Percentiles rank a stretch among this genome's conserved stretches.
phyloP scores from a whole-genome alignment of 2,888 invertebrate genomes.

The Syritta pipiens region DNA sequence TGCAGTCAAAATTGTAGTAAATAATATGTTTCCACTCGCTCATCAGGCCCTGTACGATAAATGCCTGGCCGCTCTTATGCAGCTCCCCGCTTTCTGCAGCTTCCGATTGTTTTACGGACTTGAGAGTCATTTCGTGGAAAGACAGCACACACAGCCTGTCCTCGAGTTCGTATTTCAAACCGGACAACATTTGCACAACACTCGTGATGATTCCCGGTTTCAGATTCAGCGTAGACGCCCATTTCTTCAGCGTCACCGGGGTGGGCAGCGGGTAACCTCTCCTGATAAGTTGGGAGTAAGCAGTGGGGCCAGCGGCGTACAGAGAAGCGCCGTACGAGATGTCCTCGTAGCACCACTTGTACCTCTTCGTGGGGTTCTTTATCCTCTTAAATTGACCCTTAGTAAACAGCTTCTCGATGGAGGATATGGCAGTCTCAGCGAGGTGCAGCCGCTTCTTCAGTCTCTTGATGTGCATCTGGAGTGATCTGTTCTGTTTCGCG shows the following conservation, averaged over 20 bases:
- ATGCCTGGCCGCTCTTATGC: neutral
- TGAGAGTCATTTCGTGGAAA: constrained; percentile 28
- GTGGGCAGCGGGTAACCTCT: constrained; percentile 14
- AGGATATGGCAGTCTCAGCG: constrained; percentile 2
- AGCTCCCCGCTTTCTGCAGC: neutral
- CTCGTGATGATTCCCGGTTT: constrained; percentile 13
- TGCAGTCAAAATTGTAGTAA: constrained; percentile 23
- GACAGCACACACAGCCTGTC: constrained; percentile 33
- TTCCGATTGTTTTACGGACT: neutral
- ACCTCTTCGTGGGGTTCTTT: constrained; percentile 7
- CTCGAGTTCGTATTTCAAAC: neutral
- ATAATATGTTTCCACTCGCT: constrained; percentile 29
- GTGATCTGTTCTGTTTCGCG: neutral
- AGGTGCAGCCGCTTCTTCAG: neutral
- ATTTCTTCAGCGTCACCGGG: constrained; percentile 2
- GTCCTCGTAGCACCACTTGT: constrained; percentile 38
- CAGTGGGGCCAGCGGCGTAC: constrained; percentile 17
- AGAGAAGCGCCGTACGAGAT: constrained; percentile 22
- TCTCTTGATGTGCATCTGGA: neutral
- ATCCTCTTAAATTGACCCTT: constrained; percentile 18
- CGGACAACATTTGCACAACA: neutral
- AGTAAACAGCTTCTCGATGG: constrained; percentile 8
- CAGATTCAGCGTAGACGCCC: constrained; percentile 4
- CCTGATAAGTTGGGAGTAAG: constrained; percentile 4
- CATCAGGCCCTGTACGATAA: constrained; percentile 9